These are phyloP conservation scores for Drosophila carrolli DNA, from an alignment of 1,140 invertebrate species.

Conservation along the genomic window DNA sequence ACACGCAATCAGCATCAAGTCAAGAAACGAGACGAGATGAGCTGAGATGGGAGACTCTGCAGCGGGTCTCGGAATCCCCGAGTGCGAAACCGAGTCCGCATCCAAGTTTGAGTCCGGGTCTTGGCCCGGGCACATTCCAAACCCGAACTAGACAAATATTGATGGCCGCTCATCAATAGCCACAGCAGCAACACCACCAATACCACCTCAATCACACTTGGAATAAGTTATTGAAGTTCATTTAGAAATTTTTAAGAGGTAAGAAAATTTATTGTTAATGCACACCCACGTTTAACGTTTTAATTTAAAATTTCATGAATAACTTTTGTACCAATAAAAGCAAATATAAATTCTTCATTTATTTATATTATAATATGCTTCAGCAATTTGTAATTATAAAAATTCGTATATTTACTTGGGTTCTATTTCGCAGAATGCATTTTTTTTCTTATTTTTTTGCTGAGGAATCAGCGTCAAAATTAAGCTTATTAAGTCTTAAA, in stretches of 20 bases:
- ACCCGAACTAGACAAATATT: constrained; percentile 81
- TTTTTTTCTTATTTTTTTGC: too few relatives aligned
- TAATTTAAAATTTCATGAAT: too few relatives aligned
- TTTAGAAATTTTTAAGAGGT: background rate
- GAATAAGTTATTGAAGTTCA: background rate
- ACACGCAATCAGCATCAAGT: constrained; percentile 73
- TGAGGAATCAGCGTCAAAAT: too few relatives aligned
- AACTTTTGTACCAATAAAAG: too few relatives aligned
- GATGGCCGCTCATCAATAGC: constrained; percentile 81
- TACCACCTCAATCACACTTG: constrained; percentile 25
- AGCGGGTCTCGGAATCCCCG: constrained; percentile 41
- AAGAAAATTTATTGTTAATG: too few relatives aligned
- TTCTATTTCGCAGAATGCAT: too few relatives aligned
- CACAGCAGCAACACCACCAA: constrained; percentile 49
- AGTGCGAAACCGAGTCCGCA: constrained; percentile 41
- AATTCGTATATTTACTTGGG: too few relatives aligned
- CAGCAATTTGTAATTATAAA: too few relatives aligned
- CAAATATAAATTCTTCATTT: too few relatives aligned
- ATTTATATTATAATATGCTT: too few relatives aligned
- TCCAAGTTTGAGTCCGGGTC: constrained; percentile 51
- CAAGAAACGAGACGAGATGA: constrained; percentile 23
- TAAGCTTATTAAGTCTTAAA: too few relatives aligned
- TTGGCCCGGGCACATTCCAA: constrained; percentile 72
- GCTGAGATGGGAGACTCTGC: constrained; percentile 39
- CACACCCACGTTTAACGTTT: too few relatives aligned